Conservation (phyloP, 2,113 vertebrate species). For the Brachyhypopomus gauderio region DNA sequence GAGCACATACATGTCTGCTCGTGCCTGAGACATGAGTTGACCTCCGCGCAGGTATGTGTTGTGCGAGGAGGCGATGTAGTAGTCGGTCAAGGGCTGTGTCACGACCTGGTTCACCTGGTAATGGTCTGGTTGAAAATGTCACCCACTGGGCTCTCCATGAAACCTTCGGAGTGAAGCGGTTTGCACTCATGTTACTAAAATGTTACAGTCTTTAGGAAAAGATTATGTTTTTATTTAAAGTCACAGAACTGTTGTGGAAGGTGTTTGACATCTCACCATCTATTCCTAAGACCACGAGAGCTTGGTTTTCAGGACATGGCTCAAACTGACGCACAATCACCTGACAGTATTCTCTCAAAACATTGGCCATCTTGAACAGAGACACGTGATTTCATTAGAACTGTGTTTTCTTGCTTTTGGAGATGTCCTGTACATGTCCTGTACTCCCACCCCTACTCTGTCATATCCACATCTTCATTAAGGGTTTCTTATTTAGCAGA, state of each 20-base stretch:
- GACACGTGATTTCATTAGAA: neutral
- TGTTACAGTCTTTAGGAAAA: too few relatives aligned
- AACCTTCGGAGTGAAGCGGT: neutral
- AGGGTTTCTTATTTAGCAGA: too few relatives aligned
- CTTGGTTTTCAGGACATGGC: constrained; percentile 85
- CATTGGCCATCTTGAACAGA: constrained; percentile 77
- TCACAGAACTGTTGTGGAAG: neutral
- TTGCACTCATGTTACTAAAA: neutral
- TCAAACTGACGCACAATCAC: constrained; percentile 88
- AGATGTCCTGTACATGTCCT: too few relatives aligned
- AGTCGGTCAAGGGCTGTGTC: constrained; percentile 86
- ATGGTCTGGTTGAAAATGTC: constrained; percentile 92
- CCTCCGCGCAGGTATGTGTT: constrained; percentile 96
- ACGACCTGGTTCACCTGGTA: constrained; percentile 89
- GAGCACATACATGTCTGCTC: constrained; percentile 96
- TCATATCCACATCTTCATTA: too few relatives aligned
- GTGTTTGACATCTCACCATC: constrained; percentile 78
- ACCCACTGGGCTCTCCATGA: constrained; percentile 84
- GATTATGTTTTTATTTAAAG: too few relatives aligned
- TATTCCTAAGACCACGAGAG: constrained; percentile 83
- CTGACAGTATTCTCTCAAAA: constrained; percentile 81
- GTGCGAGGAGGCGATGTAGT: constrained; percentile 93
- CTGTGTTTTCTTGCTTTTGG: too few relatives aligned
- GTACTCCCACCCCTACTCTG: too few relatives aligned
- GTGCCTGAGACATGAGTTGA: constrained; percentile 92